These are phyloP conservation scores for Irena cyanogastra DNA, from an alignment of 2,113 vertebrate species.

Conservation along the genomic window DNA sequence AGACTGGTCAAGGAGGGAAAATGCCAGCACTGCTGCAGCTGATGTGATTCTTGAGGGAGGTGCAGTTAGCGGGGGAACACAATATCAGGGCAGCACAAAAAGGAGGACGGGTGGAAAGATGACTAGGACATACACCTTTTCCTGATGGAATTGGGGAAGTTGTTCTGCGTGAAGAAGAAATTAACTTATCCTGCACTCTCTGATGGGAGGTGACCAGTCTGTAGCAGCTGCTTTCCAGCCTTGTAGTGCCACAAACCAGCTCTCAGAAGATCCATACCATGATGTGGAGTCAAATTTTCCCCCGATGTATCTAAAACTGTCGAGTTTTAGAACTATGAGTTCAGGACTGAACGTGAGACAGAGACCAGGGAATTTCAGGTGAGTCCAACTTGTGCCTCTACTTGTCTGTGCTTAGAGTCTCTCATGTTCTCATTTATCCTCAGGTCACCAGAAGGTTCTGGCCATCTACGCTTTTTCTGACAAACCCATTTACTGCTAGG, in stretches of 20 bases:
- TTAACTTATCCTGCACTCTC: neutral
- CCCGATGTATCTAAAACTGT: neutral
- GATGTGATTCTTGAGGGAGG: neutral
- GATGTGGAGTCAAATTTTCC: neutral
- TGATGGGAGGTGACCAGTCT: neutral
- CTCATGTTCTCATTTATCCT: neutral
- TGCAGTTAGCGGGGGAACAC: neutral
- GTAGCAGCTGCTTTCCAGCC: neutral
- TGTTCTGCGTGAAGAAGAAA: neutral
- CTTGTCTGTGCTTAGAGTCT: neutral
- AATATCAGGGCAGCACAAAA: neutral
- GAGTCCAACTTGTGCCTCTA: neutral
- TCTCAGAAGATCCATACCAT: neutral
- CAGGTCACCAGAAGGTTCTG: neutral
- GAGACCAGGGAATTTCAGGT: neutral
- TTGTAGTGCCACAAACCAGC: neutral
- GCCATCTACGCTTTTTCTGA: neutral
- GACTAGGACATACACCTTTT: neutral
- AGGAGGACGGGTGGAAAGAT: neutral
- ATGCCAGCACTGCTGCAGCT: neutral
- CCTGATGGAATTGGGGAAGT: neutral
- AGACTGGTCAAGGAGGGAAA: neutral
- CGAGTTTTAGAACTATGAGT: accelerated
- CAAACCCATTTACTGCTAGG: neutral
- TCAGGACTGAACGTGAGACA: neutral